A percentile compares a stretch with the other conserved stretches of the same genome.
phyloP scores from a whole-genome alignment of 1,140 invertebrate genomes.

The Pseudomyrmex dendroicus region DNA sequence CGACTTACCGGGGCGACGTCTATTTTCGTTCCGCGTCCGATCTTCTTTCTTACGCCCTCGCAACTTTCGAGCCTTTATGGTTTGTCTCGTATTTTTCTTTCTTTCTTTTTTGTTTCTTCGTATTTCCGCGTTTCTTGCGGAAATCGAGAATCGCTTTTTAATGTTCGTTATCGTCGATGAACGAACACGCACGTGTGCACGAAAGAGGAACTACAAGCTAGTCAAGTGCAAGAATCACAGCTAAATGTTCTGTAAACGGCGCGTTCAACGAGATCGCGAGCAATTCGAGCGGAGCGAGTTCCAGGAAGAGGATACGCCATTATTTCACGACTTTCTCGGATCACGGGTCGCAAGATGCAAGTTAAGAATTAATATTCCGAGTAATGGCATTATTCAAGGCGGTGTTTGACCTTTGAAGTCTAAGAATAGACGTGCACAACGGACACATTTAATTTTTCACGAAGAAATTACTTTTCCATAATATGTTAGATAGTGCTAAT shows the following conservation, averaged over 20 bases:
- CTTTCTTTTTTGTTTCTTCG: neutral
- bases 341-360: constrained; percentile 12
- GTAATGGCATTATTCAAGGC: neutral
- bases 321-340: constrained; percentile 27
- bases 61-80: constrained; percentile 2
- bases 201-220: constrained; percentile 11
- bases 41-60: constrained; percentile 2
- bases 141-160: constrained; percentile 19
- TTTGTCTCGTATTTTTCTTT: constrained; percentile 15
- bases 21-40: constrained; percentile 34
- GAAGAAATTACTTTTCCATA: too few species aligned
- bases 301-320: neutral
- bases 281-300: constrained; percentile 36
- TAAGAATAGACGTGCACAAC: neutral
- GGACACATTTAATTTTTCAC: neutral
- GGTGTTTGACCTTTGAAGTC: neutral
- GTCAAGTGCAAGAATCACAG: constrained; percentile 39
- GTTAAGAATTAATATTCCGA: neutral
- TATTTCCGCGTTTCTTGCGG: constrained; percentile 1
- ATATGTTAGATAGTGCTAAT: too few species aligned
- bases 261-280: constrained; percentile 11
- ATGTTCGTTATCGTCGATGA: constrained; percentile 27
- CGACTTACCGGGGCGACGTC: neutral
- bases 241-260: constrained; percentile 54
- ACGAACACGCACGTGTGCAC: neutral